Conservation (phyloP, 2,888 invertebrate genomes). For the Andrena chrysosceles region DNA sequence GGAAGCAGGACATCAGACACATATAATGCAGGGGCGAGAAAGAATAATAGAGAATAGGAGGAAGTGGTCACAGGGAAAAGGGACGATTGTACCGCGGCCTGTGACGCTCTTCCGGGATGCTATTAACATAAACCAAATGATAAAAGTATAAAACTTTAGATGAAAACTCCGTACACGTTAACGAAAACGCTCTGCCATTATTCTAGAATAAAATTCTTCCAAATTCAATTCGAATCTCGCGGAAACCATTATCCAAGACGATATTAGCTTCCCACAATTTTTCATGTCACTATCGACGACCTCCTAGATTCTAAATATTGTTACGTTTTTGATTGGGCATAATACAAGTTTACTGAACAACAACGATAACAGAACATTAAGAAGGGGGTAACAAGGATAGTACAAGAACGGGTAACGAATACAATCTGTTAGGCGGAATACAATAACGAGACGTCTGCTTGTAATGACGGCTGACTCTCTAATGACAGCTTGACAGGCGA, state of each 20-base stretch:
- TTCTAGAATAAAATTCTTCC: background rate
- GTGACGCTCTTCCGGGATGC: slow-evolving; percentile 32
- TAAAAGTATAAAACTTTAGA: background rate
- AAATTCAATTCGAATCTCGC: background rate
- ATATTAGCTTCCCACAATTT: no score
- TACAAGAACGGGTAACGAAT: no score
- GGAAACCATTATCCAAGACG: no score
- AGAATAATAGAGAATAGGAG: slow-evolving; percentile 28
- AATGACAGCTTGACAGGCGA: no score
- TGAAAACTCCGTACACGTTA: no score
- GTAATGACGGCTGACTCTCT: no score
- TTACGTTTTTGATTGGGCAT: no score
- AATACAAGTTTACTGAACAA: no score
- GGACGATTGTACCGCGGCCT: slow-evolving; percentile 38
- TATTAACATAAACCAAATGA: slow-evolving; percentile 20
- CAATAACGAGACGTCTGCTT: no score
- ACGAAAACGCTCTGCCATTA: slow-evolving; percentile 8
- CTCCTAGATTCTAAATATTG: background rate
- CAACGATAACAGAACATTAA: no score
- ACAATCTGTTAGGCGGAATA: no score
- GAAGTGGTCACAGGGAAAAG: slow-evolving; percentile 29
- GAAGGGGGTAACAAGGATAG: no score
- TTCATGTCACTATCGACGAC: background rate
- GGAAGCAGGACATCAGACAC: background rate
- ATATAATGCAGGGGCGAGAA: background rate